A percentile compares a stretch with the other conserved stretches of the same genome.
These are phyloP conservation scores for Lepetodrilus schrolli DNA, from an alignment of 2,888 invertebrate species.

Conservation along the genomic window DNA sequence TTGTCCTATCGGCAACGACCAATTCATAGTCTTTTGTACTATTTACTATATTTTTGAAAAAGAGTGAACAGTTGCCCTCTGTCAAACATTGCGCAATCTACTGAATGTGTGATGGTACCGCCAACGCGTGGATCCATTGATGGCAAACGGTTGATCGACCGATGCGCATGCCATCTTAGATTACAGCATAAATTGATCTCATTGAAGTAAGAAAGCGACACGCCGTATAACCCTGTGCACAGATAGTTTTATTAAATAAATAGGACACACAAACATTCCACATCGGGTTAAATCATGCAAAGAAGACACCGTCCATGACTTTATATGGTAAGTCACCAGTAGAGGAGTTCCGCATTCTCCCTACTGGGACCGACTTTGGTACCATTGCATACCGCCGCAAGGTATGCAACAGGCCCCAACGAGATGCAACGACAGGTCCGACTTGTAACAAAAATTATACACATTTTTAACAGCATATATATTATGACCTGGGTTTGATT, in stretches of 20 bases:
- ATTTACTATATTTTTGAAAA: too few relatives aligned
- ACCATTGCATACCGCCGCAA: neutral
- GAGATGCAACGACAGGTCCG: conserved; percentile 28
- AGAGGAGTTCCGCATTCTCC: conserved; percentile 8
- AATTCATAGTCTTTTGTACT: too few relatives aligned
- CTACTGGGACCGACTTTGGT: neutral
- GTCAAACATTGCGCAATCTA: too few relatives aligned
- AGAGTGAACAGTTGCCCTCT: too few relatives aligned
- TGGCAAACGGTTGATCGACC: too few relatives aligned
- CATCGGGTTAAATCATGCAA: conserved; percentile 40
- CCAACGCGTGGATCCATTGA: too few relatives aligned
- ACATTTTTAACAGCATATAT: conserved; percentile 28
- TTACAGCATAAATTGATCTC: too few relatives aligned
- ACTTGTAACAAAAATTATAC: conserved; percentile 29
- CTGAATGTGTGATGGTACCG: too few relatives aligned
- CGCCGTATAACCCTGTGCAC: conserved; percentile 41
- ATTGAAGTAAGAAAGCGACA: too few relatives aligned
- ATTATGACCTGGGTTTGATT: conserved; percentile 29
- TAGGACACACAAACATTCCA: conserved; percentile 42
- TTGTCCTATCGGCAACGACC: too few relatives aligned
- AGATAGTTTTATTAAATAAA: conserved; percentile 40
- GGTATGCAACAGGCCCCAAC: conserved; percentile 11
- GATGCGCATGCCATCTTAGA: too few relatives aligned
- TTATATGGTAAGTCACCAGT: neutral
- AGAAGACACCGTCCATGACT: conserved; percentile 23